Conservation (phyloP, 2,113 vertebrate species). For the Crotalus viridis region DNA sequence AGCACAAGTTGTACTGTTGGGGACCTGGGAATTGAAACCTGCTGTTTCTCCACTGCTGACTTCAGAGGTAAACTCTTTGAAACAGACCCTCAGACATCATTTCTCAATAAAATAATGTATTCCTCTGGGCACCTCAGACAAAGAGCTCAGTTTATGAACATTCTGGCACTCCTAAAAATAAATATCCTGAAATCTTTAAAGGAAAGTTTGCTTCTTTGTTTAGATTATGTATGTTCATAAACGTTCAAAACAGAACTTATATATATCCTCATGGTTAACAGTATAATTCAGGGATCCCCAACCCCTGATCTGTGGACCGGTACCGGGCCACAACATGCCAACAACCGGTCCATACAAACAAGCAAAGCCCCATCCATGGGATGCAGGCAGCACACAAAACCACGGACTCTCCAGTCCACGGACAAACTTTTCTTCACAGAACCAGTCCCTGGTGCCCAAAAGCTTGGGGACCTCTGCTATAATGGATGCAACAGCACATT, state of each 20-base stretch:
- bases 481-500: background rate
- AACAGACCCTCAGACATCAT: conserved; percentile 9
- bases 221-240: background rate
- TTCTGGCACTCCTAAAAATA: background rate
- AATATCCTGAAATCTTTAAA: background rate
- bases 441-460: no score
- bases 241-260: background rate
- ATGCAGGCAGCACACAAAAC: no score
- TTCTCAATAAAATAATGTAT: conserved; percentile 16
- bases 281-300: no score
- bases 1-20: background rate
- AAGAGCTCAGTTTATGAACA: conserved; percentile 20
- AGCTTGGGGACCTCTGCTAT: background rate
- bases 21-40: background rate
- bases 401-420: no score
- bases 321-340: no score
- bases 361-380: no score
- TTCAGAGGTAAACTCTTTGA: background rate
- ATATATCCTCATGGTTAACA: background rate
- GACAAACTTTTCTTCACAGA: no score
- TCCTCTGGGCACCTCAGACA: background rate
- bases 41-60: conserved; percentile 12
- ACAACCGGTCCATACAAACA: no score
- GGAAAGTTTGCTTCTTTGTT: background rate
- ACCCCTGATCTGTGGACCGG: no score